Evolutionary conservation across 1,140 invertebrate species (phyloP).

Genomic region (Macrosteles quadrilineatus): DNA sequence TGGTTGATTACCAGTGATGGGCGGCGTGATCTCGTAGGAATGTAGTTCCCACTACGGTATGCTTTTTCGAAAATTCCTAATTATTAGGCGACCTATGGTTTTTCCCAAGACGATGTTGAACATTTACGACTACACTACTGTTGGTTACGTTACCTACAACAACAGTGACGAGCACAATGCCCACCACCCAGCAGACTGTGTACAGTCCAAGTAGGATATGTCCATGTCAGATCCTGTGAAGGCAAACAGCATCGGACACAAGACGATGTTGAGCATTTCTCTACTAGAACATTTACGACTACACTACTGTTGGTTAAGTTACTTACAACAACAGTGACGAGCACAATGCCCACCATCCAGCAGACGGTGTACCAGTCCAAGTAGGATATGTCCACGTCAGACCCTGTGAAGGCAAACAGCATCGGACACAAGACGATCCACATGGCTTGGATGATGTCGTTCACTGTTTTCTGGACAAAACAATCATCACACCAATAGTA

Average conservation of each 20-base stretch:
- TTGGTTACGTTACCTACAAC: no score
- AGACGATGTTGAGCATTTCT: no score
- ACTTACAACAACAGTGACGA: constrained; percentile 8
- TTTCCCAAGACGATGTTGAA: no score
- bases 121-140: no score
- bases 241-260: constrained; percentile 15
- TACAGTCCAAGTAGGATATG: background rate
- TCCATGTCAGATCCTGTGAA: constrained; percentile 3
- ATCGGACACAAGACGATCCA: constrained; percentile 9
- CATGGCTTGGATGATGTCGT: background rate
- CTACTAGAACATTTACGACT: no score
- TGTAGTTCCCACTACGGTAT: no score
- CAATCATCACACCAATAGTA: no score
- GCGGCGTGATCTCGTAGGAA: no score
- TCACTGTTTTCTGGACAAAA: background rate
- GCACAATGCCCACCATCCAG: constrained; percentile 9
- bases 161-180: constrained; percentile 6
- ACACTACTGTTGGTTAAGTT: no score
- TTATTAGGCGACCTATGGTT: no score
- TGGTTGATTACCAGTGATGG: no score
- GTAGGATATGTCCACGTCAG: background rate
- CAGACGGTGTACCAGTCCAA: background rate
- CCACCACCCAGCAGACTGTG: background rate
- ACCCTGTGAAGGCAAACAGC: constrained; percentile 11
- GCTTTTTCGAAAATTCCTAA: no score